These are phyloP conservation scores for Notarius quadriscutis DNA, from an alignment of 2,113 vertebrate species.

Conservation along the genomic window DNA sequence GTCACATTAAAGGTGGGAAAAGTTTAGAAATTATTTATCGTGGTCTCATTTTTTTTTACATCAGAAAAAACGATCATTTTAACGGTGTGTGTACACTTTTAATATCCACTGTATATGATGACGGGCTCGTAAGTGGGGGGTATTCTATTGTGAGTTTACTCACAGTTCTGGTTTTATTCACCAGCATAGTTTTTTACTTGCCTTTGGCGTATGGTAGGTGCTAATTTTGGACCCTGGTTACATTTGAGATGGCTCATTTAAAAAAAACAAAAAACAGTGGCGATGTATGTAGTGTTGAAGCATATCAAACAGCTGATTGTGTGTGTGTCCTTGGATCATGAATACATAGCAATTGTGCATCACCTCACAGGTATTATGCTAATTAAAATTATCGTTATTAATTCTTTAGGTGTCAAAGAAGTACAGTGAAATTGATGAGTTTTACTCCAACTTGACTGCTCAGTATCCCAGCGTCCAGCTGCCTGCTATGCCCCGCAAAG, in stretches of 20 bases:
- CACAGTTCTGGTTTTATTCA: too few species aligned
- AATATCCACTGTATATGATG: too few species aligned
- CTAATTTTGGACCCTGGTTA: too few species aligned
- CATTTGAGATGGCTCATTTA: background rate
- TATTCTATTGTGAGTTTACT: too few species aligned
- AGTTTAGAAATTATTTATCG: too few species aligned
- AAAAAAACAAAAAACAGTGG: background rate
- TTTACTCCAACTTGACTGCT: constrained; percentile 72
- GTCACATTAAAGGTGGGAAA: too few species aligned
- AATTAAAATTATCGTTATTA: background rate
- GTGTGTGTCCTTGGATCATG: background rate
- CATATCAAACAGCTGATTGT: background rate
- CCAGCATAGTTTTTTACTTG: too few species aligned
- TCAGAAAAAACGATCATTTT: too few species aligned
- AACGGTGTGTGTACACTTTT: too few species aligned
- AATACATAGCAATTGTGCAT: background rate
- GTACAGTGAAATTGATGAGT: constrained; percentile 84
- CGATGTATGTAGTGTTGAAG: background rate
- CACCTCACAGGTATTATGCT: background rate
- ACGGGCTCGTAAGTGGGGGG: too few species aligned
- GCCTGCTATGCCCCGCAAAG: constrained; percentile 79
- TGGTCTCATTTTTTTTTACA: too few species aligned
- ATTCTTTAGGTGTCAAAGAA: constrained; percentile 80
- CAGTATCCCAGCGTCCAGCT: constrained; percentile 68
- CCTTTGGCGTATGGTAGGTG: too few species aligned